These are phyloP conservation scores for Epinotia demarniana DNA, from an alignment of 2,888 invertebrate species.

Conservation along the genomic window DNA sequence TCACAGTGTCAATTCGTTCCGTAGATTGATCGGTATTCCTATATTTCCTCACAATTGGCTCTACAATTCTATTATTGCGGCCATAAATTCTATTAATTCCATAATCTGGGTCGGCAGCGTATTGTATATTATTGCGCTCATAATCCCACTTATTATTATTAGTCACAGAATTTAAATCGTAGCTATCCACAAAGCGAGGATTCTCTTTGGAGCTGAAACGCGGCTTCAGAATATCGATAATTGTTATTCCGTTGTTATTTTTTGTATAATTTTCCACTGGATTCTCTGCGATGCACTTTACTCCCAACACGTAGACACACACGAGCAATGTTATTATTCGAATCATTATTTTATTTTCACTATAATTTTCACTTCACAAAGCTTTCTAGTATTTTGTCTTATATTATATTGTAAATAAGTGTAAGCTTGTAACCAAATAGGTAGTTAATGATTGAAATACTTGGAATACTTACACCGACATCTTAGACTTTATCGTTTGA, in stretches of 20 bases:
- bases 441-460: neutral
- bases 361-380: neutral
- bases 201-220: neutral
- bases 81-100: slow-evolving; percentile 8
- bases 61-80: neutral
- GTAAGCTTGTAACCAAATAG: neutral
- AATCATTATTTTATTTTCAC: neutral
- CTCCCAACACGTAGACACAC: neutral
- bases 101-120: neutral
- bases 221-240: neutral
- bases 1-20: neutral
- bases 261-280: neutral
- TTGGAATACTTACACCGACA: neutral
- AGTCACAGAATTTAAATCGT: neutral
- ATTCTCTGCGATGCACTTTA: too few relatives aligned
- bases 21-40: neutral
- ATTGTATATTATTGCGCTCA: slow-evolving; percentile 4
- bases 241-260: neutral
- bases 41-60: neutral
- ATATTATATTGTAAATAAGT: neutral
- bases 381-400: neutral
- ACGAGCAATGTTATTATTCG: neutral
- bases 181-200: neutral
- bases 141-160: neutral
- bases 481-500: neutral